Evolutionary conservation across 30 jellyfish, hydroid and myxozoan genomes (phyloP), one percentile per base, ranked within the genome.

Genomic region (Morbakka virulenta): DNA sequence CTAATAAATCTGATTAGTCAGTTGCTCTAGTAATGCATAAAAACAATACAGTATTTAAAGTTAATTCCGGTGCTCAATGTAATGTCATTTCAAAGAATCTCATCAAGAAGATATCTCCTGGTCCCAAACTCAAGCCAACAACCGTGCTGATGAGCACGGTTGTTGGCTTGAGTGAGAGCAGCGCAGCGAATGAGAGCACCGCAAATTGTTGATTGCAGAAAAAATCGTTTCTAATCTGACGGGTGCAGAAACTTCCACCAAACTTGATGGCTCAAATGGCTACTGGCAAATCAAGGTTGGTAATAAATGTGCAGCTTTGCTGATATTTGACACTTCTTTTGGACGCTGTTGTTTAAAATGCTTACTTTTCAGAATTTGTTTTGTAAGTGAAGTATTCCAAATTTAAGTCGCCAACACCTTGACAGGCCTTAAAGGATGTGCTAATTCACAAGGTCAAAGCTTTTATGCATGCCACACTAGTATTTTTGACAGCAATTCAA

Each of bases 311-410:
- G 41, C 92, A 20, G 69, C 41, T 1, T 49, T 87, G 34, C 61
- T 72, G 67, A 87, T 90, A 35, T 77, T 88, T 63, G 87, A 32
- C 64, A 88, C 97, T 11, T 84, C 87, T 20, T 82, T 82, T 47
- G 96, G 95, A 24, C 80, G 96, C 12, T 81, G 64, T 66, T 79
- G 83, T 41, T 87, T 67, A 50, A 70, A 51, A n/a, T n/a, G 96
- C 23, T 17, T 87, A 24, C 95, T 92, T 0, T 87, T 84, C 30
- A 95, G 95, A 12, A 73, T 81, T 29, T 88, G 67, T 51, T 76
- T 88, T 2, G 93, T 87, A 25, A 68, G 88, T 47, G 84, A 85
- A 57, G 76, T 66, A 0, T 84, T 74, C 51, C 89, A 82, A 34
- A 74, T 30, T 0, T 62, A 62, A 50, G 35, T 75, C 25, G 82